phyloP scores from a whole-genome alignment of 2,113 vertebrate genomes.

The Acanthisitta chloris region DNA sequence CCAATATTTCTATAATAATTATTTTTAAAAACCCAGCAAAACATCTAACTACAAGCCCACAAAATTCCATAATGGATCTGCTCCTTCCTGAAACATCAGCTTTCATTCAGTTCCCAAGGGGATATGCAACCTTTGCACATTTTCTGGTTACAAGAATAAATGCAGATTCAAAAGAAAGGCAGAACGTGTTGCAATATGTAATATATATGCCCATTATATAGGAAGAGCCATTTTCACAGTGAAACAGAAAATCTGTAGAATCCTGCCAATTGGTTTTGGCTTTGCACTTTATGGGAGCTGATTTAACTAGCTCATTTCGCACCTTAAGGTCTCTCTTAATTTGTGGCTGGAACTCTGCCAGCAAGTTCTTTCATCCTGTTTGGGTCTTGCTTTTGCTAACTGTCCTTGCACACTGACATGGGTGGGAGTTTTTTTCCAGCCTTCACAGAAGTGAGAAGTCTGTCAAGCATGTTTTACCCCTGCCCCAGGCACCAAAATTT shows the following conservation, averaged over 20 bases:
- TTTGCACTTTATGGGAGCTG: not conserved
- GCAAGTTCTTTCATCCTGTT: not conserved
- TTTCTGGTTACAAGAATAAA: not conserved
- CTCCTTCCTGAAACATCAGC: not conserved
- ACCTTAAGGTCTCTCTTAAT: not conserved
- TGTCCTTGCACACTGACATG: not conserved
- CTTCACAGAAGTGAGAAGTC: not conserved
- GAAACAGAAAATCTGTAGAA: not conserved
- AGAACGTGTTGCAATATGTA: not conserved
- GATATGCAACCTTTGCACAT: not conserved
- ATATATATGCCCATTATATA: not conserved
- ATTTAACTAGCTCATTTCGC: not conserved
- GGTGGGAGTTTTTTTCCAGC: not conserved
- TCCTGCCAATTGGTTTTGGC: not conserved
- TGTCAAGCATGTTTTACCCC: not conserved
- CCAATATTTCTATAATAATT: no score
- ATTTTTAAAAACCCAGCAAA: no score
- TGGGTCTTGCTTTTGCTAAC: not conserved
- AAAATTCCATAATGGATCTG: not conserved
- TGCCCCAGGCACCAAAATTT: rapidly evolving
- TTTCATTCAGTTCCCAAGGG: not conserved
- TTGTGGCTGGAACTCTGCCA: not conserved
- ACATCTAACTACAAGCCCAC: not conserved
- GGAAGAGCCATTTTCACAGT: not conserved
- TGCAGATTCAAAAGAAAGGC: not conserved